Conservation (phyloP, 2,797 vertebrate genomes). For the Emys orbicularis region DNA sequence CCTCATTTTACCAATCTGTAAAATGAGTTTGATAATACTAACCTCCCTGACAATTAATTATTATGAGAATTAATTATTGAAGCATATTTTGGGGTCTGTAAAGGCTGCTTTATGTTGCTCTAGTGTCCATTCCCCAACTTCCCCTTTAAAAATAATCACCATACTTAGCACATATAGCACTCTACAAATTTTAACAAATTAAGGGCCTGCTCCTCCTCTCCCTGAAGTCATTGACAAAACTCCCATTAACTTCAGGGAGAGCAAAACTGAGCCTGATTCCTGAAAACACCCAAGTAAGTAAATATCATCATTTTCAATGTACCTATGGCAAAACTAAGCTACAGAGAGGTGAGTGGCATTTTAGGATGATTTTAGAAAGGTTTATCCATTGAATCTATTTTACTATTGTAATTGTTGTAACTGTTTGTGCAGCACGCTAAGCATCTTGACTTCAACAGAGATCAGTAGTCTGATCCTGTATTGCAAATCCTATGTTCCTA, state of each 20-base stretch:
- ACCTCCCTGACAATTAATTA: not conserved
- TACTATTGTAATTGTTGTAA: not conserved
- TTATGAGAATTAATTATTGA: too few relatives aligned
- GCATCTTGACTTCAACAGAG: not conserved
- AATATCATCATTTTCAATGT: not conserved
- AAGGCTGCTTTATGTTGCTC: fast-evolving
- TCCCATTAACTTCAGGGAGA: not conserved
- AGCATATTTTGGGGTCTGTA: fast-evolving
- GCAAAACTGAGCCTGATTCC: not conserved
- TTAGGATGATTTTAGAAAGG: not conserved
- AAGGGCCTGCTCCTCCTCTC: not conserved
- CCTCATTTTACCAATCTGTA: fast-evolving
- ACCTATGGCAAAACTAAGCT: not conserved
- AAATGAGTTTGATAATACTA: fast-evolving
- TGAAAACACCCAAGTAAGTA: not conserved
- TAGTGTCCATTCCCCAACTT: fast-evolving
- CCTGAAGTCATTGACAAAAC: not conserved
- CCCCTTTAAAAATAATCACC: fast-evolving
- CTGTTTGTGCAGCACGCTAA: not conserved
- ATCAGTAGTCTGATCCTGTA: not conserved
- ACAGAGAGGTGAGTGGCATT: not conserved
- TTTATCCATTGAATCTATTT: not conserved
- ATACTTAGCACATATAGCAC: not conserved
- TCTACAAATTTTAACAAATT: not conserved
- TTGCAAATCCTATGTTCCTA: fast-evolving